Base-by-base conservation (phyloP, 2,797 vertebrate species). In the Macropus fuliginosus region DNA sequence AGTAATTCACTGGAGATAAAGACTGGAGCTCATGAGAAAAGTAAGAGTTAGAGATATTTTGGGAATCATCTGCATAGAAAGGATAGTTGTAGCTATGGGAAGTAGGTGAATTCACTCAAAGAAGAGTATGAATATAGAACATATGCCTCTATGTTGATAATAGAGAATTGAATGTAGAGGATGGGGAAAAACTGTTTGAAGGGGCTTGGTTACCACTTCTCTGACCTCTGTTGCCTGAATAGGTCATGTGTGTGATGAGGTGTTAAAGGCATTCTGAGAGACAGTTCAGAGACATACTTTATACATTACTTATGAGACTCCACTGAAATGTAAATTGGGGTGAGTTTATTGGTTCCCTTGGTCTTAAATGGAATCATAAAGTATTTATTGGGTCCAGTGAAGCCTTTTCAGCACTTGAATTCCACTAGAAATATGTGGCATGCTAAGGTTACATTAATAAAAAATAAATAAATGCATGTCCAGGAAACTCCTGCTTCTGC, bases 391-490 rank as follows among this genome's bases (percentile, higher is more conserved):
- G 97, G 96, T 95, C 98, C 97, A 97, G 98, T 92, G 95, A 98
- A 97, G 97, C 62, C 62, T 97, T 98, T 97, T 98, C 97, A 98
- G 97, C 97, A 98, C 97, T 98, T 93, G 96, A 97, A 96, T 97
- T 97, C 96, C 18, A 87, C 34, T 40, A 94, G 96, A 97, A 98
- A 97, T 97, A 95, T 95, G 97, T 97, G 74, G 93, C 98, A 95
- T 95, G 97, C 97, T 98, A 98, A 98, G 98, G 98, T 98, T 96
- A 97, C 98, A 98, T 98, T 98, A 99, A 99, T 99, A 99, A 99
- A 98, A 98, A 98, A 98, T 98, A 99, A 98, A 99, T 98, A 98
- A 98, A 98, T 98, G 98, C 57, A 90, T 99, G 99, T 98, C 98
- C 98, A 98, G 98, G 98, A 98, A 98, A 98, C 98, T 98, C 97